Evolutionary conservation across 2,797 vertebrate genomes (phyloP).

Genomic region (Pelochelys cantorii): DNA sequence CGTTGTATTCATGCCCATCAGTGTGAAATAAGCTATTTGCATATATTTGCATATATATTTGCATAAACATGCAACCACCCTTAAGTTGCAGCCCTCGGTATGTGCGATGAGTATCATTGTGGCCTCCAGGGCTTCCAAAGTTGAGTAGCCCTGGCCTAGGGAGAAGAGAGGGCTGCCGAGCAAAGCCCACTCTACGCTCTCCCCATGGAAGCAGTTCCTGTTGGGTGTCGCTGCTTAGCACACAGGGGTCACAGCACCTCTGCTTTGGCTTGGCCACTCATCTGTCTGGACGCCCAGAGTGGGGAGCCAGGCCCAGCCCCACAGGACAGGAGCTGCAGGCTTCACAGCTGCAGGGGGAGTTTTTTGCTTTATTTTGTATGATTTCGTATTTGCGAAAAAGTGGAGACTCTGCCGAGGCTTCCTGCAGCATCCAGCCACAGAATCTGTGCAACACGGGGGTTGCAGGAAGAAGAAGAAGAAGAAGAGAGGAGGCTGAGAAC

Average conservation of each 20-base stretch:
- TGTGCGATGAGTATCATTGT: too few species aligned
- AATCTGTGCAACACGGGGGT: not conserved
- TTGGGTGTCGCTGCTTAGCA: not conserved
- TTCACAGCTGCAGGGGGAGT: not conserved
- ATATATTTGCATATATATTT: too few species aligned
- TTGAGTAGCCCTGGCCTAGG: not conserved
- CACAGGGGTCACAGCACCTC: not conserved
- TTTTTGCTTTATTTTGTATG: not conserved
- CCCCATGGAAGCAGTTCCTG: not conserved
- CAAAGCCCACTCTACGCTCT: not conserved
- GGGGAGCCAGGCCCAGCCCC: not conserved
- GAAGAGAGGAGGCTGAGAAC: not conserved
- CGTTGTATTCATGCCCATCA: too few species aligned
- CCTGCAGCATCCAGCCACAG: not conserved
- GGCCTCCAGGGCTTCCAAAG: too few species aligned
- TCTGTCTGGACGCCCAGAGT: not conserved
- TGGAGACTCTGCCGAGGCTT: not conserved
- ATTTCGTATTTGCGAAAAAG: not conserved
- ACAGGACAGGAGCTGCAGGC: not conserved
- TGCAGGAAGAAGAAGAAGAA: not conserved
- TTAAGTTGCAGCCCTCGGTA: too few species aligned
- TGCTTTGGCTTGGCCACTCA: not conserved
- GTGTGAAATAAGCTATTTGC: too few species aligned
- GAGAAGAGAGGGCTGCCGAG: not conserved
- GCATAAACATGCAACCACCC: too few species aligned